phyloP scores from a whole-genome alignment of 2,888 invertebrate species.

The Corythucha ciliata region DNA sequence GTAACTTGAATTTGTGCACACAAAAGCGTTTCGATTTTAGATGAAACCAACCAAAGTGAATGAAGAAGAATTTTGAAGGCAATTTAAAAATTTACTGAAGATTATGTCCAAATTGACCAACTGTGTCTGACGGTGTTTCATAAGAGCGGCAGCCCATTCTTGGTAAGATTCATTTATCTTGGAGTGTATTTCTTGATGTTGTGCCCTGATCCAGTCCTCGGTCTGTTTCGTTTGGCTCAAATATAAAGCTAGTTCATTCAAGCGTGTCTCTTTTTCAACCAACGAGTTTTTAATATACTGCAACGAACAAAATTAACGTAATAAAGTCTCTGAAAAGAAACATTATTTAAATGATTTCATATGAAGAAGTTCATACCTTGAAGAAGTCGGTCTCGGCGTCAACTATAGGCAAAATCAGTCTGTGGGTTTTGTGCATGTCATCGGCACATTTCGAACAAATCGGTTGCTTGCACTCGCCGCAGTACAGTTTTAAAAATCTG shows the following conservation, averaged over 20 bases:
- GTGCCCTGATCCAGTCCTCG: conserved; percentile 67
- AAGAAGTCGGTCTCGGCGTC: too few species aligned
- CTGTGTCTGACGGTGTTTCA: conserved; percentile 88
- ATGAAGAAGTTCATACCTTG: too few species aligned
- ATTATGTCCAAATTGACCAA: conserved; percentile 48
- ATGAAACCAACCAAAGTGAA: not conserved
- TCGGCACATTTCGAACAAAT: too few species aligned
- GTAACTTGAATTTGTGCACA: conserved; percentile 73
- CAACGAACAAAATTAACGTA: too few species aligned
- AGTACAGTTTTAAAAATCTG: too few species aligned
- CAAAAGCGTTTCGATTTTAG: conserved; percentile 55
- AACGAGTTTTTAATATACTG: too few species aligned
- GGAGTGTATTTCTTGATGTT: conserved; percentile 83
- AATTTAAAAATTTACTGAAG: not conserved
- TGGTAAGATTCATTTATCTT: conserved; percentile 94
- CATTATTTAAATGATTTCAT: too few species aligned
- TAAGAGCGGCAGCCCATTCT: conserved; percentile 88
- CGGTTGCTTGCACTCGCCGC: too few species aligned
- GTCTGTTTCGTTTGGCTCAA: conserved; percentile 81
- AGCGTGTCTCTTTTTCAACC: conserved; percentile 77
- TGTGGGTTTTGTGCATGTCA: too few species aligned
- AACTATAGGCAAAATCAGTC: too few species aligned
- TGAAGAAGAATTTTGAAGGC: not conserved
- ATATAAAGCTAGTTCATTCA: conserved; percentile 73
- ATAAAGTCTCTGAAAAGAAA: too few species aligned